Evolutionary conservation across 2,888 invertebrate genomes (phyloP).

Genomic region (Oscheius myriophilus): DNA sequence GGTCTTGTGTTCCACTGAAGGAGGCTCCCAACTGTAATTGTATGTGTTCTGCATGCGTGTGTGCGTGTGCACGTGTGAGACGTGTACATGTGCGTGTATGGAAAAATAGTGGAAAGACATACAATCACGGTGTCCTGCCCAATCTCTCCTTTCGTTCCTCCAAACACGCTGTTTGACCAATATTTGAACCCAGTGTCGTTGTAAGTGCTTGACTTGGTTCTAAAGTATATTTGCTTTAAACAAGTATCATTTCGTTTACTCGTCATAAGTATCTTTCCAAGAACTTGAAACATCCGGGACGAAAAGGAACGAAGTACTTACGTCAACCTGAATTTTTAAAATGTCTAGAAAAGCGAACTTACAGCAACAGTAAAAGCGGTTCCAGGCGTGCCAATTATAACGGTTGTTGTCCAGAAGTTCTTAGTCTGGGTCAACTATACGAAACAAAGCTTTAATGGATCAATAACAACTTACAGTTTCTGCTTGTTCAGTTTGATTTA

Average conservation of each 20-base stretch:
- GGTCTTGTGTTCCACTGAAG: neutral
- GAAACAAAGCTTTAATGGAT: neutral
- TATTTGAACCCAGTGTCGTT: neutral
- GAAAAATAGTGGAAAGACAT: no score
- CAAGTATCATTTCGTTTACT: conserved; percentile 3
- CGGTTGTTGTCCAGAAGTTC: conserved; percentile 10
- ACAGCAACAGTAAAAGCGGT: conserved; percentile 4
- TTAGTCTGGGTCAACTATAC: conserved; percentile 1
- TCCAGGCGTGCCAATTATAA: conserved; percentile 20
- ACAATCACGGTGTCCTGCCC: conserved; percentile 7
- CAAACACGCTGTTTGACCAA: neutral
- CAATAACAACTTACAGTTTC: neutral
- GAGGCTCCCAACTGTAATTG: conserved; percentile 18
- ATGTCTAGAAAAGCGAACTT: no score
- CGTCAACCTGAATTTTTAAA: neutral
- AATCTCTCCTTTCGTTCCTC: conserved; percentile 1
- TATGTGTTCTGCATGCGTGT: no score
- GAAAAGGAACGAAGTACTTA: neutral
- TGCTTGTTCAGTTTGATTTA: neutral
- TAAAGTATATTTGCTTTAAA: neutral
- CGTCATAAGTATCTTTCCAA: neutral
- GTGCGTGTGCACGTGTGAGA: no score
- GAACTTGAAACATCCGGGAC: conserved; percentile 3
- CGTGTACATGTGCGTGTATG: no score
- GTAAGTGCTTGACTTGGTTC: conserved; percentile 6